Base-by-base conservation (phyloP, 1,140 invertebrate species). In the Asbolus verrucosus region DNA sequence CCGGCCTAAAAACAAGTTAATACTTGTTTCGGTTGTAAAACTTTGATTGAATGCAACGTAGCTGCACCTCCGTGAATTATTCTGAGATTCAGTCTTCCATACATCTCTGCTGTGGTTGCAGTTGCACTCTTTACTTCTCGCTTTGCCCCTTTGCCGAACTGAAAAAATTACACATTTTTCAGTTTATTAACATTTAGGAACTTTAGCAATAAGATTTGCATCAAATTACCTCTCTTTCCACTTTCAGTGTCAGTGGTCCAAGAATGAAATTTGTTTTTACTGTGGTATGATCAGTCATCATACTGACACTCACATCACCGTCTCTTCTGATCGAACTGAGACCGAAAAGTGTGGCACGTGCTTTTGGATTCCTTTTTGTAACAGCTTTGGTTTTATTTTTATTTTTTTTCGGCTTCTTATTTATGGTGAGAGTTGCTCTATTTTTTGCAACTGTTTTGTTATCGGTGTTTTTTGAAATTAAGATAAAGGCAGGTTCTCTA, bases 11-110 rank as follows among this genome's bases (percentile, higher is more conserved):
- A 18, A 71, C 73, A 72, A n/a, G n/a, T n/a, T n/a, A n/a, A n/a
- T 84, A 93, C 92, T 86, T 94, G 92, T 84, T 92, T 94, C 1
- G 92, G 92, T 77, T 94, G 92, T 43, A 92, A 84, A 60, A 94
- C 92, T 75, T 89, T 90, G 70, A 94, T 94, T 8, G 91, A 91
- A 79, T 93, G 91, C 14, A 94, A 81, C 30, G 91, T 90, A 19
- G 92, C 91, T 9, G 88, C 88, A 2, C 90, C 90, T 65, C 92
- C 90, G 73, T 91, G 88, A 39, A 90, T 83, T n/a, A 94, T 88
- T 68, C 90, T 85, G 39, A 94, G 83, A 73, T 87, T 92, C 43
- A 94, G 81, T 82, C 90, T 91, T 30, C 92, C 92, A 36, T 87
- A 86, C 91, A 94, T 93, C 81, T 94, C 91, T 8, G 90, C 91